Percentiles rank a stretch among this genome's conserved stretches.
These are phyloP conservation scores for Gadopsis marmoratus DNA, from an alignment of 2,797 vertebrate genomes.

Conservation along the genomic window DNA sequence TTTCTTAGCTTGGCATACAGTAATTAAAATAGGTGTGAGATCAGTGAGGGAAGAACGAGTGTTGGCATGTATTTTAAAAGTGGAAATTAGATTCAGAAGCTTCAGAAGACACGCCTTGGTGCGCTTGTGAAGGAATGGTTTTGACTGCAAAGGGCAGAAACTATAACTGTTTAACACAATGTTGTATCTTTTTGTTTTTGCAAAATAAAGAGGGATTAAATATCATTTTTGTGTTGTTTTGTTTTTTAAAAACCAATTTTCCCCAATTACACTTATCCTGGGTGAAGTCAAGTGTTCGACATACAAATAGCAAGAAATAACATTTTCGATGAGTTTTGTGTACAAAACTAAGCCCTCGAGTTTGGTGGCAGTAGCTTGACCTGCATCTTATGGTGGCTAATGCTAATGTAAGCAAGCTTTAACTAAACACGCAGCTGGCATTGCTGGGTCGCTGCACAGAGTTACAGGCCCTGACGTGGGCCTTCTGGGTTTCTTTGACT, in stretches of 20 bases:
- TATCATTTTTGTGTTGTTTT: background rate
- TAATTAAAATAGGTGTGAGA: slow-evolving; percentile 14
- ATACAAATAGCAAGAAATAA: no score
- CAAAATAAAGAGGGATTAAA: slow-evolving; percentile 71
- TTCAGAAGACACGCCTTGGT: background rate
- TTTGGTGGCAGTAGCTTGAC: no score
- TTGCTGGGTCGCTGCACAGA: no score
- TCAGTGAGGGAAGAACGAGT: slow-evolving; percentile 14
- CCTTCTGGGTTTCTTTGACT: no score
- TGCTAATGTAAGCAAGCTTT: background rate
- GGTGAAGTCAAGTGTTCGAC: no score
- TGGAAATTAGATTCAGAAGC: background rate
- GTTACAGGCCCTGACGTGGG: no score
- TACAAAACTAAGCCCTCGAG: background rate
- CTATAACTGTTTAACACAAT: slow-evolving; percentile 49
- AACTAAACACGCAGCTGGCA: no score
- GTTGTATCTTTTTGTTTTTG: slow-evolving; percentile 50
- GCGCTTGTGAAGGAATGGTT: slow-evolving; percentile 28
- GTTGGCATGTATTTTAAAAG: slow-evolving; percentile 16
- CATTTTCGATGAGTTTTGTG: background rate
- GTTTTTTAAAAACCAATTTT: background rate
- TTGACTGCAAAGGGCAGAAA: slow-evolving; percentile 33
- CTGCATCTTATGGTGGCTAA: background rate
- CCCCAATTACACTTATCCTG: no score
- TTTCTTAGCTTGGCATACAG: background rate